Base-by-base conservation (phyloP, 2,113 vertebrate species). In the Ptyas mucosa region DNA sequence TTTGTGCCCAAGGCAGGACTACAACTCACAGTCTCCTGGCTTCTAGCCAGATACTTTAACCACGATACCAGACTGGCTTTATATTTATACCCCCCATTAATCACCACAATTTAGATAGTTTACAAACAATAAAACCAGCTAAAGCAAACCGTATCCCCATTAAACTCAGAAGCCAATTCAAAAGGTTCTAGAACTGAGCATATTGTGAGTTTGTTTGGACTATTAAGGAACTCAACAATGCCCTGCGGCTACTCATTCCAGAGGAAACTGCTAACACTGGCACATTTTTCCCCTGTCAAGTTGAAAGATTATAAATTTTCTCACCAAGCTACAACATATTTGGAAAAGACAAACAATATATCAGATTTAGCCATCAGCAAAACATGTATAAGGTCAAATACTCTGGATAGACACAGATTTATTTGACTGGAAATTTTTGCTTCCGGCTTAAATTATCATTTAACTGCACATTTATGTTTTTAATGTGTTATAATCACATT, bases 311-410 rank as follows among this genome's bases (percentile, higher is more conserved):
- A 26, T 29, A 55, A 81, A 49, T 58, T 91, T 58, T 87, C 21
- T 53, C 61, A 75, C 34, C 34, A 52, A 26, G 43, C 61, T 87
- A 46, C 85, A 87, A 55, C 34, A 29, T 51, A 54, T 24, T 23
- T 34, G 7, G 49, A 18, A 39, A 90, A n/a, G 20, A 53, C 75
- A 90, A 90, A 51, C 23, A 81, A 39, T 23, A 39, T 75, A 11
- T 10, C 49, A 81, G 75, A 90, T 90, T 52, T 75, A 75, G 61
- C 89, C 90, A 91, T 26, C 81, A 91, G 90, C 81, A 91, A 87
- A 91, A 58, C 14, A 26, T 26, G 57, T 85, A 58, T 34, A 86
- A 86, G 81, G 90, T 49, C 53, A 91, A 87, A 91, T 58, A 86
- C 54, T 64, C 46, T 87, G 34, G 85, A 87, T 11, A 51, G 46